phyloP scores from a whole-genome alignment of 2,113 vertebrate species.

The Stictonetta naevosa region DNA sequence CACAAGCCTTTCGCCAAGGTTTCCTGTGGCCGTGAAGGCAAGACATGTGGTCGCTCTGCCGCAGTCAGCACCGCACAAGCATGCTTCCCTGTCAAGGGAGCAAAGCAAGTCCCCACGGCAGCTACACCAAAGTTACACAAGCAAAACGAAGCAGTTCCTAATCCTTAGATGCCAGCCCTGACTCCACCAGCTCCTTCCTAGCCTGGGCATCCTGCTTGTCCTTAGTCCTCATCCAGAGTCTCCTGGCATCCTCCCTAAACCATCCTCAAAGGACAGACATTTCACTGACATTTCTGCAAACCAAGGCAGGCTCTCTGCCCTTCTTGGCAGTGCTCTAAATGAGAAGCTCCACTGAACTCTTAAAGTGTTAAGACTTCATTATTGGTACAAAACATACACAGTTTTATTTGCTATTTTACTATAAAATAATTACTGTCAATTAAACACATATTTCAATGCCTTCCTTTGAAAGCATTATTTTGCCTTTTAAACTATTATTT shows the following conservation, averaged over 20 bases:
- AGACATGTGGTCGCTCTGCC: fast-evolving
- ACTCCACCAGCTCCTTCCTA: background rate
- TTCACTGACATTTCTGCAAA: background rate
- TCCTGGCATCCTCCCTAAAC: background rate
- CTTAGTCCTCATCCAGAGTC: fast-evolving
- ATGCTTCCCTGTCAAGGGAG: background rate
- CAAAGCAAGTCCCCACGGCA: fast-evolving
- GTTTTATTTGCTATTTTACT: background rate
- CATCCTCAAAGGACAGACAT: background rate
- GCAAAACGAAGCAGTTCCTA: background rate
- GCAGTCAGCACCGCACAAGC: background rate
- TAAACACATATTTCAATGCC: constrained; percentile 24
- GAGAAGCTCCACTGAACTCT: background rate
- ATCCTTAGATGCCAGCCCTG: background rate
- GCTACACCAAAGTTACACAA: background rate
- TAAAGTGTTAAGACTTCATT: constrained; percentile 9
- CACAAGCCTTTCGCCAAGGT: background rate
- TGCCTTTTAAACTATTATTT: constrained; percentile 15
- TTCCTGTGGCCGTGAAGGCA: background rate
- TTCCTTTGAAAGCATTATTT: constrained; percentile 26
- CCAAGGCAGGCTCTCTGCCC: background rate
- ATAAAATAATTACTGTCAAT: constrained; percentile 42
- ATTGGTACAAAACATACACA: background rate
- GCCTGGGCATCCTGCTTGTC: background rate
- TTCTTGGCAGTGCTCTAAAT: background rate